Percentiles rank a stretch among this genome's conserved stretches.
These are phyloP conservation scores for Ciconia nigra DNA, from an alignment of 2,797 vertebrate genomes.

Conservation along the genomic window DNA sequence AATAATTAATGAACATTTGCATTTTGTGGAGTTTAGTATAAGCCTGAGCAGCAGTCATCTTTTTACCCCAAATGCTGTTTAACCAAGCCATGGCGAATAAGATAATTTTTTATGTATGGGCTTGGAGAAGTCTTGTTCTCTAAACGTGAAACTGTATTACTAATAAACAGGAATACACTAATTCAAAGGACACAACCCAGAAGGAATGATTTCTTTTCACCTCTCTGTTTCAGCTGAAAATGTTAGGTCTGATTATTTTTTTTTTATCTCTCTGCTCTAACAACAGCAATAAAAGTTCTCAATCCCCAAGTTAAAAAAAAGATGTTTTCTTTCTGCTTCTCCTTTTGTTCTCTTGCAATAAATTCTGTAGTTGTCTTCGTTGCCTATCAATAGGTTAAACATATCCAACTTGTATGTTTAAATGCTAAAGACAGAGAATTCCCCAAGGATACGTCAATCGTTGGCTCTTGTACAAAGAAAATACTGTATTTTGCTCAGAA, in stretches of 20 bases:
- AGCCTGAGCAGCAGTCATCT: not conserved
- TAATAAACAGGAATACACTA: not conserved
- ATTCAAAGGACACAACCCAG: not conserved
- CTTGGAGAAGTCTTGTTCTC: not conserved
- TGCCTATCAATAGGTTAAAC: constrained; percentile 70
- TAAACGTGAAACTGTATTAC: not conserved
- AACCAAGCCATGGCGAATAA: not conserved
- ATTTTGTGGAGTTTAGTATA: not conserved
- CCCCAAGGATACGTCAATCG: constrained; percentile 80
- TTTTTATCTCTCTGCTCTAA: not conserved
- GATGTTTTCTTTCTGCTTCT: not conserved
- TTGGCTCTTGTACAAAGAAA: constrained; percentile 85
- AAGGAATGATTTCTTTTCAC: not conserved
- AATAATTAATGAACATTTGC: not conserved
- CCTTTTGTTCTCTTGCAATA: constrained; percentile 32
- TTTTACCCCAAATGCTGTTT: not conserved
- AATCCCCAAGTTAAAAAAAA: not conserved
- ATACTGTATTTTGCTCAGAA: constrained; percentile 82
- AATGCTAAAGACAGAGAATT: constrained; percentile 74
- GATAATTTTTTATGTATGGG: not conserved
- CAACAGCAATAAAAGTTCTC: not conserved
- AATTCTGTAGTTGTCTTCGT: constrained; percentile 28
- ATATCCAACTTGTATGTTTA: constrained; percentile 70
- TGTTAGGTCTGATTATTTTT: not conserved
- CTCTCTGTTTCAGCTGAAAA: not conserved